Base-by-base conservation (phyloP, 2,113 vertebrate species). In the Monopterus albus region DNA sequence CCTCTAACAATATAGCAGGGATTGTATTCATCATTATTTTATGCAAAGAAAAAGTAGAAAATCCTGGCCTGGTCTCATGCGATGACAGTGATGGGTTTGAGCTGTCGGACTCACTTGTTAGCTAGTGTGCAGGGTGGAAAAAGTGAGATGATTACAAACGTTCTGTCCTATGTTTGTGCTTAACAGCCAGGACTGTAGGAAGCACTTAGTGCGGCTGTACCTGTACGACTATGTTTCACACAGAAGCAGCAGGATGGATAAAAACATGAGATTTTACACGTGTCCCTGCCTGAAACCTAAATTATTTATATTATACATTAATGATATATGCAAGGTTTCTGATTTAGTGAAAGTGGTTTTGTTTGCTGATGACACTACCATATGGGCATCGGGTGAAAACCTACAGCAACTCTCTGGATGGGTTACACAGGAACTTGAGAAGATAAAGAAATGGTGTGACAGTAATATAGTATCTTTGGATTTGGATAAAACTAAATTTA, bases 11-110 rank as follows among this genome's bases (percentile, higher is more conserved):
- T 82, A 76, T 70, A 46, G 42, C 72, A 52, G 26, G 25, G 55
- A 80, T 75, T 78, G 65, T 57, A 75, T 70, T 88, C 67, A 88
- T 87, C 49, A 82, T 74, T 88, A 83, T 87, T 87, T 87, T 62
- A 87, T 87, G 82, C 65, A 68, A 29, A 77, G 56, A 53, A 78
- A 68, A 78, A 67, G 55, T 1, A 4, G 38, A 73, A 66, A 82
- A 79, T 62, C 72, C 63, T 20, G 39, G 67, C 42, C 63, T 74
- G 61, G 55, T 61, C 68, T 42, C 15, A 59, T 50, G 43, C 0
- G 12, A 51, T 17, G 29, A 71, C 18, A 64, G 69, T 57, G 75
- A 81, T 38, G 66, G 65, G 14, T 78, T 58, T 33, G 18, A 59
- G 67, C 56, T 49, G 60, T 25, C 2, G 18, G 28, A 55, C 55